Base-by-base conservation (phyloP, 2,113 vertebrate genomes). In the Rhizomys pruinosus region DNA sequence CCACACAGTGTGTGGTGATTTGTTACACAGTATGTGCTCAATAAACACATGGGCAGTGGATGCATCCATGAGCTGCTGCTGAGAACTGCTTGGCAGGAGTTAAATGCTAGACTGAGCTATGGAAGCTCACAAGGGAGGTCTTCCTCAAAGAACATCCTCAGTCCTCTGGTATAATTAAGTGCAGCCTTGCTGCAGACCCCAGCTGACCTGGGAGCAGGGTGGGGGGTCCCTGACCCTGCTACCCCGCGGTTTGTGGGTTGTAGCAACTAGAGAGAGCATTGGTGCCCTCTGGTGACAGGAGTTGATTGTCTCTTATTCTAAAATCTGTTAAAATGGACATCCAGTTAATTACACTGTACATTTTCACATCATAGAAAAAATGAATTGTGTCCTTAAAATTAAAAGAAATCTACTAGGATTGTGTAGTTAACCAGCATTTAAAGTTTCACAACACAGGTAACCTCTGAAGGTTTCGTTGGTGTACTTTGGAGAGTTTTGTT, bases 241-340 rank as follows among this genome's bases (percentile, higher is more conserved):
- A 94, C 39, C 85, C 23, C 32, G 37, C 13, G 15, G 34, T 3
- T 2, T 47, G 19, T 84, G 4, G 11, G 16, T 44, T 69, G 37
- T 94, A 73, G 94, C 97, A 96, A 61, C 93, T 97, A 98, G 96
- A 96, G 96, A 98, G 96, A 96, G 96, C 94, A 97, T 95, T 97
- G 97, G 97, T 96, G 98, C 97, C 98, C 97, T 97, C 98, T 98
- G 97, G 97, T 97, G 97, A 96, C 93, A 11, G 85, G 74, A 97
- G 95, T 84, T 94, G 94, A 94, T 94, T 79, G 72, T 93, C 76
- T 92, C 71, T 85, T 29, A 2, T 71, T 79, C n/a, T 29, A 29
- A 59, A n/a, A 4, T 77, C 37, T 42, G 27, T 79, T 89, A 69
- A 64, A n/a, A 71, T 0, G 7, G 44, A 79, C 63, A 57, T 29